Base-by-base conservation (phyloP, 2,888 invertebrate species). In the Laothoe populi region DNA sequence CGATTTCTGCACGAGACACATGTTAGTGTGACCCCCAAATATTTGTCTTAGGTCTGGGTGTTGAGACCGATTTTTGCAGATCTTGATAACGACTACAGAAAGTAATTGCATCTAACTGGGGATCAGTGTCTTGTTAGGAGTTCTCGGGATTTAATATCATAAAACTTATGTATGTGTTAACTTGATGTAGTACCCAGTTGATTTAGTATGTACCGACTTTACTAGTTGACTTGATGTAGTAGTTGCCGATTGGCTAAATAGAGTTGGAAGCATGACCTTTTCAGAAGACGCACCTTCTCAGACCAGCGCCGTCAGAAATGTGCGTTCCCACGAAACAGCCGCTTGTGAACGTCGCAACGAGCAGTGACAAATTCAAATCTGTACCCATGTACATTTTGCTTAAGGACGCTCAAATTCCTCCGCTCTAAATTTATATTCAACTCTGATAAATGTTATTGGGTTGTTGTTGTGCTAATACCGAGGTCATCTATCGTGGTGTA, bases 401-500 rank as follows among this genome's bases (percentile, higher is more conserved):
- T 16, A 44, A 59, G 31, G 31, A 44, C 31, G 23, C 31, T 60
- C 60, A 62, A 65, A 61, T 62, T 53, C 26, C 59, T 23, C 38
- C 21, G 53, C 35, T 44, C 63, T 24, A 61, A 62, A 63, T 67
- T 68, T 64, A 65, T 62, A 67, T 69, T 67, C 62, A 45, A 62
- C 60, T 61, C 48, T 64, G 66, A 62, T 67, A 62, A 63, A 60
- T 60, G 57, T 23, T 61, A 53, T 61, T 68, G 66, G 53, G 48
- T 62, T 42, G 38, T 44, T n/a, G 10, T 16, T 60, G 48, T 60
- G 42, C 42, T 24, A 53, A 38, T 23, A 26, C 21, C 64, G 66
- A 67, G 68, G 64, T 64, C 65, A 59, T 62, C 53, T 64, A 35
- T 67, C 64, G 66, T 67, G 65, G 63, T 65, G 65, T 65, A 61